Percentiles rank a stretch among this genome's conserved stretches.
These are phyloP conservation scores for Microctenopoma steveboyesi DNA, from an alignment of 2,797 vertebrate genomes.

Conservation along the genomic window DNA sequence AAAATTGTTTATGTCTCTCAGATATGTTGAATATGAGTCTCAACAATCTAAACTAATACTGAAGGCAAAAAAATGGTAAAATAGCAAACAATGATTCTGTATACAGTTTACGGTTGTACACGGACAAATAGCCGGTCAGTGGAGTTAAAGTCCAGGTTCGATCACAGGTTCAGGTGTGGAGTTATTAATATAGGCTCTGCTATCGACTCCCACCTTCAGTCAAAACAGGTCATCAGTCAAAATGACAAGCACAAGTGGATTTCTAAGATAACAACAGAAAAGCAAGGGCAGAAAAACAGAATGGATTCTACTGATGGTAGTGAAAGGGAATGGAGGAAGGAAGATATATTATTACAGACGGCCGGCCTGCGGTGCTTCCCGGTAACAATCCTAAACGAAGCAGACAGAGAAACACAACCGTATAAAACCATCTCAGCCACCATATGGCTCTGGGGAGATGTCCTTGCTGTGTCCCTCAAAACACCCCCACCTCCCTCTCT, in stretches of 20 bases:
- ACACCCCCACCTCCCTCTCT: accelerated
- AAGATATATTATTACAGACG: conserved; percentile 59
- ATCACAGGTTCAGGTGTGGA: conserved; percentile 20
- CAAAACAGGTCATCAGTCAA: conserved; percentile 60
- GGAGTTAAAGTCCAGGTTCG: conserved; percentile 12
- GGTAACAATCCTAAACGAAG: conserved; percentile 60
- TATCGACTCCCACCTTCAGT: conserved; percentile 32
- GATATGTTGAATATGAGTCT: too few relatives aligned
- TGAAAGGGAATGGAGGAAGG: background rate
- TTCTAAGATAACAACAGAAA: conserved; percentile 21
- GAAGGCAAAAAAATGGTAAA: too few relatives aligned
- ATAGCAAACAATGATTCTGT: too few relatives aligned
- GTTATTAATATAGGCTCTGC: conserved; percentile 26
- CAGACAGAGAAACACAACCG: conserved; percentile 67
- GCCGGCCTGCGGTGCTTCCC: conserved; percentile 47
- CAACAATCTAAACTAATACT: too few relatives aligned
- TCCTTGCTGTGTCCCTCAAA: conserved; percentile 72
- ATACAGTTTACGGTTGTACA: too few relatives aligned
- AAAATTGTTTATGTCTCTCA: too few relatives aligned
- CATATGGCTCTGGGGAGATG: conserved; percentile 69
- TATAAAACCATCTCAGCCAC: conserved; percentile 64
- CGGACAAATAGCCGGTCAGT: background rate
- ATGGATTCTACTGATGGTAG: background rate
- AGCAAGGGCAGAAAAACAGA: conserved; percentile 4
- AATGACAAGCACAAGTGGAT: conserved; percentile 48